A percentile compares a stretch with the other conserved stretches of the same genome.
Evolutionary conservation across 2,797 vertebrate species (phyloP).

Genomic region (Sebastiscus tertius): DNA sequence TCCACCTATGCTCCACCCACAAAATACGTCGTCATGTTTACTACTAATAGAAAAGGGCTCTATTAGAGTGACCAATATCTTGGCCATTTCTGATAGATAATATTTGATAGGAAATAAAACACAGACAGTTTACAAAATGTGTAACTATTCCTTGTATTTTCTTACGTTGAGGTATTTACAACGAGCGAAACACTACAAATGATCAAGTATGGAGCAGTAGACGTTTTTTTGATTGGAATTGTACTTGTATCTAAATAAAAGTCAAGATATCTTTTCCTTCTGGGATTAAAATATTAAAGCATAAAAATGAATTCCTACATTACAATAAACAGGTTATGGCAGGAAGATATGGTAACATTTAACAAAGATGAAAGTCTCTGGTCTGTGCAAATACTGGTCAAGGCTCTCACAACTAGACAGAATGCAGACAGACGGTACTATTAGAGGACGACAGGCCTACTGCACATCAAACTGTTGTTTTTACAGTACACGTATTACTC

Average conservation of each 20-base stretch:
- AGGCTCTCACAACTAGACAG: slow-evolving; percentile 45
- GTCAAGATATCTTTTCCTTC: slow-evolving; percentile 26
- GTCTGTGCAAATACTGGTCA: slow-evolving; percentile 68
- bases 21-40: not conserved
- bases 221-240: slow-evolving; percentile 21
- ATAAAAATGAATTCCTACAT: slow-evolving; percentile 1
- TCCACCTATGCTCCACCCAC: not conserved
- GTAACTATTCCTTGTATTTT: slow-evolving; percentile 36
- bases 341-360: slow-evolving; percentile 39
- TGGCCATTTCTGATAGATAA: not conserved
- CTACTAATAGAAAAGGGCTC: not conserved
- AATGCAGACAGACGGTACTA: slow-evolving; percentile 49
- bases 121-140: not conserved
- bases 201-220: not conserved
- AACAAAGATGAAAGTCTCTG: slow-evolving; percentile 41
- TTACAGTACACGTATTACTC: slow-evolving; percentile 62
- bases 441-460: slow-evolving; percentile 54
- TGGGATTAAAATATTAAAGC: slow-evolving; percentile 11
- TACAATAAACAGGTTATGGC: slow-evolving; percentile 12
- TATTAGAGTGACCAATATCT: not conserved
- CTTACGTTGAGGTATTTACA: slow-evolving; percentile 34
- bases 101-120: not conserved
- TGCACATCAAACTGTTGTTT: slow-evolving; percentile 65
- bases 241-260: slow-evolving; percentile 34
- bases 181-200: slow-evolving; percentile 18